phyloP scores from a whole-genome alignment of 2,797 vertebrate species.

The Anas acuta region DNA sequence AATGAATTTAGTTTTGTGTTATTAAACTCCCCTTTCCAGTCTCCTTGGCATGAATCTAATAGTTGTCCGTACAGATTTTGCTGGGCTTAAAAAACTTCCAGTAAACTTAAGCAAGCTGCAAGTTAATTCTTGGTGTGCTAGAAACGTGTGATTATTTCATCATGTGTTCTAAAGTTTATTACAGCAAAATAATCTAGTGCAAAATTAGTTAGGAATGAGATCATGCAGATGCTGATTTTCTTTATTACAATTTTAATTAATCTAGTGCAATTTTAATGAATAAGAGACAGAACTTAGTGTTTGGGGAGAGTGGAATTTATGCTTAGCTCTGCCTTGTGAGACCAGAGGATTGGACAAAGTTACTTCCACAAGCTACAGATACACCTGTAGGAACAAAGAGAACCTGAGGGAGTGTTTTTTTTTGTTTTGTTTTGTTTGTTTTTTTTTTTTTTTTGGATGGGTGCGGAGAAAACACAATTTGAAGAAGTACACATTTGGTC shows the following conservation, averaged over 20 bases:
- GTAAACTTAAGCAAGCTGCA: not conserved
- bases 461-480: not conserved
- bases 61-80: not conserved
- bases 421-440: no score
- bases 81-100: not conserved
- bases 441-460: not conserved
- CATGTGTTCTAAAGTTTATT: not conserved
- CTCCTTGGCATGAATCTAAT: not conserved
- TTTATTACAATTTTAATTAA: not conserved
- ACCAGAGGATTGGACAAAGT: not conserved
- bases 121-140: not conserved
- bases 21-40: not conserved
- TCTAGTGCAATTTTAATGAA: not conserved
- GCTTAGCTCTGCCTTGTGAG: not conserved
- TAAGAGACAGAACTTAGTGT: not conserved
- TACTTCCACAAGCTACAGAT: not conserved
- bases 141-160: conserved; percentile 7
- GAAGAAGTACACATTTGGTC: not conserved
- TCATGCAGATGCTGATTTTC: not conserved
- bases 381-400: not conserved
- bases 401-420: not conserved
- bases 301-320: not conserved
- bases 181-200: not conserved
- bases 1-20: not conserved
- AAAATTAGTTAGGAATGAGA: not conserved